phyloP scores from a whole-genome alignment of 2,113 vertebrate genomes.

The Phalacrocorax carbo region DNA sequence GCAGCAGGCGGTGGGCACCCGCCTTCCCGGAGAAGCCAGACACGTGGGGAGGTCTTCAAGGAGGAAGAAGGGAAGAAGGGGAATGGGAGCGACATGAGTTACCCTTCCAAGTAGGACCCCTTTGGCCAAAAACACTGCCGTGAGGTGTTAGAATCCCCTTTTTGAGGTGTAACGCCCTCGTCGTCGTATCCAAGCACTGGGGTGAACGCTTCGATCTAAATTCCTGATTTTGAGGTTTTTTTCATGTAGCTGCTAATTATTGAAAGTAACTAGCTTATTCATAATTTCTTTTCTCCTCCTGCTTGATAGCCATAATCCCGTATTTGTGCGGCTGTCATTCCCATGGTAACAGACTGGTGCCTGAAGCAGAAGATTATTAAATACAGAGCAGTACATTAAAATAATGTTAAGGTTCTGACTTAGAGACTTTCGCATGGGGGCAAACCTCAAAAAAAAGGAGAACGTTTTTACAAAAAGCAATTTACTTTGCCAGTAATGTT shows the following conservation, averaged over 20 bases:
- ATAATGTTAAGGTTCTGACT: slow-evolving; percentile 73
- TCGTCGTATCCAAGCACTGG: slow-evolving; percentile 55
- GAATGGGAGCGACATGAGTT: not conserved
- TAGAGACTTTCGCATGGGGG: slow-evolving; percentile 67
- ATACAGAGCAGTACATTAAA: slow-evolving; percentile 75
- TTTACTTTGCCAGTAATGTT: slow-evolving; percentile 60
- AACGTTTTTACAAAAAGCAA: slow-evolving; percentile 56
- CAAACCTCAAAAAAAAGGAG: slow-evolving; percentile 64
- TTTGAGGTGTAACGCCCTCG: slow-evolving; percentile 30
- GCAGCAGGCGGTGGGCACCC: not conserved
- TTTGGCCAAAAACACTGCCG: not conserved
- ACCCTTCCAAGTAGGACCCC: not conserved
- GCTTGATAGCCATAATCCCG: slow-evolving; percentile 70
- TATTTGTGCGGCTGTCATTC: slow-evolving; percentile 72
- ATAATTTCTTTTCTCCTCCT: slow-evolving; percentile 69
- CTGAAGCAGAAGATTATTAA: slow-evolving; percentile 77
- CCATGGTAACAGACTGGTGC: slow-evolving; percentile 79
- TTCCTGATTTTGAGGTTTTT: slow-evolving; percentile 54
- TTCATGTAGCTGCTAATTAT: slow-evolving; percentile 69
- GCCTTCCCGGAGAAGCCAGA: not conserved
- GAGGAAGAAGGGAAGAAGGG: not conserved
- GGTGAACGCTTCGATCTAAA: slow-evolving; percentile 69
- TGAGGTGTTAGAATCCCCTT: slow-evolving; percentile 33
- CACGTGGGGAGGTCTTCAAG: rapidly evolving
- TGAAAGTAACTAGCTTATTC: slow-evolving; percentile 73